Evolutionary conservation across 2,113 vertebrate species (phyloP).

Genomic region (Mellivora capensis): DNA sequence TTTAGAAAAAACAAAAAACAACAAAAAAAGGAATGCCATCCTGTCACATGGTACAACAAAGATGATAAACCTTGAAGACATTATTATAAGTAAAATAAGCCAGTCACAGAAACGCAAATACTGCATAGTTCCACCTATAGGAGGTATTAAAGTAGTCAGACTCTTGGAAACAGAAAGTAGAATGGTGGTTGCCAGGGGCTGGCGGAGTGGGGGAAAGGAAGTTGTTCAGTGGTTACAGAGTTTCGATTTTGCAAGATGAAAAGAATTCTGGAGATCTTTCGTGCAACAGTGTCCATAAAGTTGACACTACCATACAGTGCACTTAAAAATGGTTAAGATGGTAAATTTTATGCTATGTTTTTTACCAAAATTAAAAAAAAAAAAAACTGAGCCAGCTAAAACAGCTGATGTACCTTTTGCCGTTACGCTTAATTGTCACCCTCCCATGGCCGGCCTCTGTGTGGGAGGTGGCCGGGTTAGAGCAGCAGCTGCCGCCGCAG

Average conservation of each 20-base stretch:
- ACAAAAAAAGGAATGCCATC: neutral
- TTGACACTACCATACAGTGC: neutral
- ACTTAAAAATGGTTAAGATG: neutral
- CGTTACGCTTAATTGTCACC: neutral
- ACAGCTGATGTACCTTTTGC: neutral
- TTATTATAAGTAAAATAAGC: neutral
- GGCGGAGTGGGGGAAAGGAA: neutral
- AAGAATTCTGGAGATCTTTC: neutral
- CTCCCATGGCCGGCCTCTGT: neutral
- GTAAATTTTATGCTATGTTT: neutral
- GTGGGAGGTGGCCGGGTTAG: neutral
- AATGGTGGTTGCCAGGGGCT: neutral
- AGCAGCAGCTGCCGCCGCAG: neutral
- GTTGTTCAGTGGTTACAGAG: neutral
- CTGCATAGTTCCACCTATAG: neutral
- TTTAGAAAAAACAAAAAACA: too few species aligned
- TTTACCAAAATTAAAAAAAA: neutral
- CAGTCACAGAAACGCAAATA: neutral
- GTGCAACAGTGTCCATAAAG: neutral
- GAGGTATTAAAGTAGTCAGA: neutral
- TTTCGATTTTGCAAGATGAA: neutral
- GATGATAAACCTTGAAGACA: too few species aligned
- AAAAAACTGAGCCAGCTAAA: neutral
- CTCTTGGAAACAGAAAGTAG: neutral
- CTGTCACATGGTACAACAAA: neutral